A percentile compares a stretch with the other conserved stretches of the same genome.
These are phyloP conservation scores for Electrona antarctica DNA, from an alignment of 2,113 vertebrate genomes.

Conservation along the genomic window DNA sequence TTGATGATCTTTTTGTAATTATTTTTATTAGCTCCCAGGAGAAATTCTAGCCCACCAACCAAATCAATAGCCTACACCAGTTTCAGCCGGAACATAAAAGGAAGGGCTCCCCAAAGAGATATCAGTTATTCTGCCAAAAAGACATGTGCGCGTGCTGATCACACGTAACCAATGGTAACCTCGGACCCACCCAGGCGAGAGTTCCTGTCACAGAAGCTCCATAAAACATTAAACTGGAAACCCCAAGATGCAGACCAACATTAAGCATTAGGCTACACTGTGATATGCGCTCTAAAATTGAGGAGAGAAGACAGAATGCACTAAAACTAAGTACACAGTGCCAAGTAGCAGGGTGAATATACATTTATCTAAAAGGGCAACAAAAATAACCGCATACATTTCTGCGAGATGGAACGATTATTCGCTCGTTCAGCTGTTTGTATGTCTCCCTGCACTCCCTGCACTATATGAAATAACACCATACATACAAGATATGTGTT, in stretches of 20 bases:
- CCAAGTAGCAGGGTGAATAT: constrained; percentile 22
- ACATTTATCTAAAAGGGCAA: constrained; percentile 31
- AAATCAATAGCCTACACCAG: constrained; percentile 77
- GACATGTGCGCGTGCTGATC: constrained; percentile 54
- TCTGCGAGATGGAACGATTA: constrained; percentile 48
- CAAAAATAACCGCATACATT: constrained; percentile 20
- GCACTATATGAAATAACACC: too few relatives aligned
- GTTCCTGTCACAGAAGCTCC: constrained; percentile 47
- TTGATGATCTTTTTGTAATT: constrained; percentile 83
- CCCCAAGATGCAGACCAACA: constrained; percentile 19
- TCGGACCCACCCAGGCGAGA: constrained; percentile 49
- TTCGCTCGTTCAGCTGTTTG: constrained; percentile 8
- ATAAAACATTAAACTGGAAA: constrained; percentile 57
- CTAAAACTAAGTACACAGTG: constrained; percentile 6
- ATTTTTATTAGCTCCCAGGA: constrained; percentile 82
- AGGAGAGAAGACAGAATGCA: constrained; percentile 8
- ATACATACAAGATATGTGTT: too few relatives aligned
- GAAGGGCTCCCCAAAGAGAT: constrained; percentile 77
- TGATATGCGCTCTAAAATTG: constrained; percentile 10
- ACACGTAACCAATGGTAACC: constrained; percentile 76
- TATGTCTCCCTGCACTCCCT: background rate
- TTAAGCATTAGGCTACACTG: background rate
- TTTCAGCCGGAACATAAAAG: constrained; percentile 69
- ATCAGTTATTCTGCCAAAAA: constrained; percentile 75
- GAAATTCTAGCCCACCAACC: constrained; percentile 76